Evolutionary conservation across 2,797 vertebrate species (phyloP), one percentile per base, ranked within the genome.

Genomic region (Acipenser ruthenus): DNA sequence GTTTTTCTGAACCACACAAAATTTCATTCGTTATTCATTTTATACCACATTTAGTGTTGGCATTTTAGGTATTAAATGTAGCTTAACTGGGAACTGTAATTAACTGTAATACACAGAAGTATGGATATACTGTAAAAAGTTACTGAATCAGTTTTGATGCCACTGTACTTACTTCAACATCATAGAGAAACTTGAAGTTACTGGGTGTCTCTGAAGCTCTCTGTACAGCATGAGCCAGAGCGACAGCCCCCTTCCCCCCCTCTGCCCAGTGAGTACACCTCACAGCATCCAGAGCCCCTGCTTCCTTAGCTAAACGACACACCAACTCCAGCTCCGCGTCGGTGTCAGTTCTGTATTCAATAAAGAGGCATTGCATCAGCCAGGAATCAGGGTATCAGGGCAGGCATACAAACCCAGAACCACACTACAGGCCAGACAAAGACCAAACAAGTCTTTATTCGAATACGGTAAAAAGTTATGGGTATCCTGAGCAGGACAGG

Each of bases 221-320:
- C 83, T 93, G 92, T 50, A 99, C 94, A 0, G 96, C 94, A 63
- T 67, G 78, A 2, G 91, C 96, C 11, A 99, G 84, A 0, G 88
- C 90, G 23, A 91, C 55, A 0, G 97, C 93, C 0, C 97, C 97
- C 18, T 82, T 88, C 1, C 97, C 97, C 0, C 96, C 97, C 56
- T 97, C 90, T 6, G 95, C 94, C 97, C 97, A 99, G 85, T 97
- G 96, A 68, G 84, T 88, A 76, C 93, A 95, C 47, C 79, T 89
- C 73, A 98, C 93, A 0, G 97, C 94, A 10, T 97, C 95, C 0
- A 95, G 97, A 0, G 96, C 97, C 63, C 95, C 95, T 0, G 93
- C 89, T 23, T 88, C 86, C 84, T 89, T 96, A 55, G 97, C 90
- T 64, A 93, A 64, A 11, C 70, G 79, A 70, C 89, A 89, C 53